These are phyloP conservation scores for Periophthalmus modestus DNA, from an alignment of 2,113 vertebrate species.

Conservation along the genomic window DNA sequence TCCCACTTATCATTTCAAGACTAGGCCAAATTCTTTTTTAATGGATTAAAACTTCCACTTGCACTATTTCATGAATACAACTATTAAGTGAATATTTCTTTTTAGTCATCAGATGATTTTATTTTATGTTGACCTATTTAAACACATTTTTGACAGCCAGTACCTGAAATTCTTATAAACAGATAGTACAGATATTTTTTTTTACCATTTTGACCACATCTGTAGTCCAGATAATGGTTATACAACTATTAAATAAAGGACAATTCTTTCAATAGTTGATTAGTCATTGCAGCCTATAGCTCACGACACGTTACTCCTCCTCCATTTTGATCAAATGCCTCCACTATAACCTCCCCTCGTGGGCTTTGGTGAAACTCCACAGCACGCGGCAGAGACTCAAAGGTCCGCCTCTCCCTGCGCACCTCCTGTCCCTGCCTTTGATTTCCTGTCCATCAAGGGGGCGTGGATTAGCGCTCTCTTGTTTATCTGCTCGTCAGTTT, in stretches of 20 bases:
- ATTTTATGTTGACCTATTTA: no score
- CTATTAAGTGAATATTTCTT: no score
- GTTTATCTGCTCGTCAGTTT: constrained; percentile 81
- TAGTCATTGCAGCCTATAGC: constrained; percentile 23
- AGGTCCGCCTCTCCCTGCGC: constrained; percentile 48
- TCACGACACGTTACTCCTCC: constrained; percentile 10
- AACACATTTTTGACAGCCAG: no score
- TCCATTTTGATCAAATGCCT: constrained; percentile 24
- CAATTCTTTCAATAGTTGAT: not conserved
- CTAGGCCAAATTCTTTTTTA: no score
- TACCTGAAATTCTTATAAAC: no score
- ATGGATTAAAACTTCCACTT: no score
- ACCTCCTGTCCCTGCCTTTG: constrained; percentile 68
- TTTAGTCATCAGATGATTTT: no score
- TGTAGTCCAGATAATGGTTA: not conserved
- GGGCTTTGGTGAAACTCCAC: constrained; percentile 31
- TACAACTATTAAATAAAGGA: not conserved
- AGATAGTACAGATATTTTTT: no score
- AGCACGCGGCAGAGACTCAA: constrained; percentile 33
- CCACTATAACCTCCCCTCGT: constrained; percentile 34
- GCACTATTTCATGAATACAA: no score
- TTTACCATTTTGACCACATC: not conserved
- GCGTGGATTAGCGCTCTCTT: constrained; percentile 80
- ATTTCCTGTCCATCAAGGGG: constrained; percentile 78
- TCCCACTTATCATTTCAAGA: not conserved